Base-by-base conservation (phyloP, 2,113 vertebrate genomes). In the Centropristis striata region DNA sequence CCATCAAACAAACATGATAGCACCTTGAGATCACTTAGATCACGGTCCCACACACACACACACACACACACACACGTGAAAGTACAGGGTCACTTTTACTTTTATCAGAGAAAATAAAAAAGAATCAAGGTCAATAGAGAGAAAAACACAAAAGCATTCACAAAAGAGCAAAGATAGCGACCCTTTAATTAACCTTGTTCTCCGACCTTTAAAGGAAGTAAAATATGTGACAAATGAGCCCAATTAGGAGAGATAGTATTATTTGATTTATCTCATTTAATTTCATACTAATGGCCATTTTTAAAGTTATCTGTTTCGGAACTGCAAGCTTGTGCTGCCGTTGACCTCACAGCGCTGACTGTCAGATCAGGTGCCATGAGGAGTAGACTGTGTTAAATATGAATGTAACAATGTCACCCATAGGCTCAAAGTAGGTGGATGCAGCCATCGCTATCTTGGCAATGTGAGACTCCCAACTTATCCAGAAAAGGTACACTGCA, bases 1-100 rank as follows among this genome's bases (percentile, higher is more conserved):
- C 86, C 90, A 91, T 93, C 89, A 93, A 95, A 94, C 93, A 94
- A 93, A 94, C 93, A 93, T 53, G 84, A 87, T 88, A 87, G 89
- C 81, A 84, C 71, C 87, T 85, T 90, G 87, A 93, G 84, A 90
- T 92, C 59, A 86, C 82, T 91, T 86, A 75, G 81, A 57, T 50
- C 46, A 15, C 54, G 42, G 68, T 21, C 78, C 44, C 59, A 71
- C 68, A 61, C 58, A 69, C 3, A 54, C 2, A 53, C 21, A 54
- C 59, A 58, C 28, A 73, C 42, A 58, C 5, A 50, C 7, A 28
- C 25, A 44, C 14, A 12, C 36, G 51, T 9, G 20, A 32, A 27
- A 8, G 14, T 23, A 39, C 3, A 20, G 8, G 23, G 21, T 64
- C 50, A 72, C 28, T 27, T 72, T 81, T 60, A 12, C 58, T 61